These are phyloP conservation scores for Strigamia crassipes DNA, from an alignment of 2,888 invertebrate species.

Conservation along the genomic window DNA sequence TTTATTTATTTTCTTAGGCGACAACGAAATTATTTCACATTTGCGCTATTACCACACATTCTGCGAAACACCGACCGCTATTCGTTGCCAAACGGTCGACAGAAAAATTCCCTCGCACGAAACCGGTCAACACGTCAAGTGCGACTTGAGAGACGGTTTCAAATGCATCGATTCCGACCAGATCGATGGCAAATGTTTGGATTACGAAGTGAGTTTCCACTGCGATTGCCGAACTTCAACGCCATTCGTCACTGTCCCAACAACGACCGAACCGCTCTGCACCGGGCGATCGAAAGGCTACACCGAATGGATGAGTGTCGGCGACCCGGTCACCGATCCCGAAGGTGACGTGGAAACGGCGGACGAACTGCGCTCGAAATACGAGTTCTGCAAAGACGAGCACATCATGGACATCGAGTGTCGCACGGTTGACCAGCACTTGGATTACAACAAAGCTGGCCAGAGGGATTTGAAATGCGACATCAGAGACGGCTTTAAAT, in stretches of 20 bases:
- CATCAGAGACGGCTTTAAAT: slow-evolving; percentile 50
- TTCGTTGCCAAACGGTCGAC: slow-evolving; percentile 56
- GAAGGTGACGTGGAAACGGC: slow-evolving; percentile 52
- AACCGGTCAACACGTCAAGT: slow-evolving; percentile 53
- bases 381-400: slow-evolving; percentile 53
- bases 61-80: slow-evolving; percentile 52
- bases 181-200: slow-evolving; percentile 51
- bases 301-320: slow-evolving; percentile 55
- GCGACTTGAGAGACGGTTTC: slow-evolving; percentile 50
- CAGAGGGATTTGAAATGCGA: slow-evolving; percentile 53
- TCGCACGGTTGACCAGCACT: slow-evolving; percentile 54
- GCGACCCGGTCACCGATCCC: slow-evolving; percentile 52
- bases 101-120: slow-evolving; percentile 52
- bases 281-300: slow-evolving; percentile 51
- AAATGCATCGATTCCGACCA: slow-evolving; percentile 52
- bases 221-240: slow-evolving; percentile 52
- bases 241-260: not conserved
- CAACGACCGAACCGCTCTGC: slow-evolving; percentile 47
- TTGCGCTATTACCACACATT: slow-evolving; percentile 53
- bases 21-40: slow-evolving; percentile 52
- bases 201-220: slow-evolving; percentile 54
- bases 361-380: slow-evolving; percentile 49
- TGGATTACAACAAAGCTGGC: slow-evolving; percentile 53
- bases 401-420: slow-evolving; percentile 56
- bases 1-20: slow-evolving; percentile 49